phyloP scores from a whole-genome alignment of 2,113 vertebrate species.

The Oryctolagus cuniculus region mOryCun1.1 NC_091433.1:195480001-195480500 shows the following conservation, averaged over 20 bases:
- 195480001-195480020: not conserved
- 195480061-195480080: not conserved
- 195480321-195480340: accelerated
- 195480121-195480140: not conserved
- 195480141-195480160: not conserved
- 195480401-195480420: not conserved
- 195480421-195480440: not conserved
- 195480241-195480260: not conserved
- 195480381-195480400: not conserved
- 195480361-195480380: accelerated
- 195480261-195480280: not conserved
- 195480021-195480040: too few relatives aligned
- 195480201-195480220: not conserved
- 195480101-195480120: not conserved
- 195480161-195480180: not conserved
- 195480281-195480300: accelerated
- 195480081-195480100: not conserved
- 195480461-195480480: not conserved
- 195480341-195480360: not conserved
- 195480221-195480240: too few relatives aligned
- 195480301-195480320: too few relatives aligned
- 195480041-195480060: not conserved
- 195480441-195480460: not conserved
- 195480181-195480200: not conserved
- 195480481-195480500: not conserved